Evolutionary conservation across 2,888 invertebrate species (phyloP), one percentile per base, ranked within the genome.

Genomic region (Polydrusus tereticollis): DNA sequence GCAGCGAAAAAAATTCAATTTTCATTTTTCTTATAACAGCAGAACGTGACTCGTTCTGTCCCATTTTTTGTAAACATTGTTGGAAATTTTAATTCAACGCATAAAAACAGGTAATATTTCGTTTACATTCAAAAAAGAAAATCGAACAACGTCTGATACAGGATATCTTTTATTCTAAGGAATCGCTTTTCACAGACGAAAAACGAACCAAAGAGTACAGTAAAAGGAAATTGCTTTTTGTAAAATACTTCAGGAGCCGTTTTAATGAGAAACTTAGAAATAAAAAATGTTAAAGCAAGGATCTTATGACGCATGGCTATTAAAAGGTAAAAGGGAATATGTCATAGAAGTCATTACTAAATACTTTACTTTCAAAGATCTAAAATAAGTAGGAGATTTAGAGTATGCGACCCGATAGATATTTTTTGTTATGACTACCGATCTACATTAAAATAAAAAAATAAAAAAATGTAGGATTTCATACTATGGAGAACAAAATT

Each of bases 101-200:
- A 47, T 47, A n/a, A 47, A 47, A 47, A 47, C 47, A 23, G 47
- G 23, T 47, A 47, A 47, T 47, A 47, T 47, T 47, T 47, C 47
- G 47, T 47, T 47, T 47, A 47, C 47, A 47, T 47, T 47, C 23
- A 47, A 41, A 47, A 45, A 47, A 47, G 47, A 47, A 47, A 47
- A 47, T 47, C 47, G 47, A 47, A 47, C 47, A 47, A 21, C 23
- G 47, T 47, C 23, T 47, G 47, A 47, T 47, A 47, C 47, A 47
- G 47, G 21, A 47, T 47, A 21, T 47, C 47, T 5, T 47, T 47
- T 47, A 47, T 47, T 47, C 47, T 47, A 47, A 47, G 23, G 47
- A 21, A 47, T 47, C 47, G 47, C 23, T 21, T 47, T 47, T 21
- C 47, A 47, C 47, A 23, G 23, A 47, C 47, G 47, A 47, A 47